Evolutionary conservation across 2,113 vertebrate species (phyloP).

Genomic region (Dicerorhinus sumatrensis): DNA sequence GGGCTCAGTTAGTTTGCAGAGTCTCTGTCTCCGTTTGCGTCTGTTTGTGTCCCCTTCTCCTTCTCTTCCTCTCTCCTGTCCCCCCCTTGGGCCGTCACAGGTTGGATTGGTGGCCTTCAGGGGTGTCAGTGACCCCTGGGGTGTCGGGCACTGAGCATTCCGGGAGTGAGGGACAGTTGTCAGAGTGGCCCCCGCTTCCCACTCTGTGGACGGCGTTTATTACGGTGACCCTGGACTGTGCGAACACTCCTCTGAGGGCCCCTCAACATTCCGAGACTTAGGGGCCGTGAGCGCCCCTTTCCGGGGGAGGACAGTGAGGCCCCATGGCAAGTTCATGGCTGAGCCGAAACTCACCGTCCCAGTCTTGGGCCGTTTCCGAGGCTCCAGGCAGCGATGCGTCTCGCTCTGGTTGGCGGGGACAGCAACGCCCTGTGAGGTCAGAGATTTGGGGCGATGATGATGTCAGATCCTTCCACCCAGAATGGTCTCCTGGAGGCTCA

Average conservation of each 20-base stretch:
- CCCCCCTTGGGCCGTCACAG: not conserved
- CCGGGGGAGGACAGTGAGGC: not conserved
- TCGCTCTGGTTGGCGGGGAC: not conserved
- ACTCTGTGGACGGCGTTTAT: not conserved
- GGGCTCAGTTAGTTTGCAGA: not conserved
- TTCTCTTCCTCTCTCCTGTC: not conserved
- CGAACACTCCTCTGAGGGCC: not conserved
- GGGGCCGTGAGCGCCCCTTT: not conserved
- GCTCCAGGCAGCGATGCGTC: rapidly evolving
- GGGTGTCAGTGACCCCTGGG: not conserved
- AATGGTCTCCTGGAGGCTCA: not conserved
- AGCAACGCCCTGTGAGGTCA: conserved; percentile 32
- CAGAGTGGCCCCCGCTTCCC: not conserved
- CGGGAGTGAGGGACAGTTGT: not conserved
- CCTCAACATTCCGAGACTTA: rapidly evolving
- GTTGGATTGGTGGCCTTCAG: not conserved
- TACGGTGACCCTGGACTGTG: not conserved
- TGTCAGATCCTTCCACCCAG: not conserved
- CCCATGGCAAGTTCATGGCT: rapidly evolving
- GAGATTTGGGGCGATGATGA: not conserved
- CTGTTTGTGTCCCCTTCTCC: not conserved
- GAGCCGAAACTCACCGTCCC: rapidly evolving
- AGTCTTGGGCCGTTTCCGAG: rapidly evolving
- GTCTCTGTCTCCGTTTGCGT: not conserved
- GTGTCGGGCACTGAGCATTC: no score